Evolutionary conservation across 2,113 vertebrate genomes (phyloP).

Genomic region (Loxodonta africana): DNA sequence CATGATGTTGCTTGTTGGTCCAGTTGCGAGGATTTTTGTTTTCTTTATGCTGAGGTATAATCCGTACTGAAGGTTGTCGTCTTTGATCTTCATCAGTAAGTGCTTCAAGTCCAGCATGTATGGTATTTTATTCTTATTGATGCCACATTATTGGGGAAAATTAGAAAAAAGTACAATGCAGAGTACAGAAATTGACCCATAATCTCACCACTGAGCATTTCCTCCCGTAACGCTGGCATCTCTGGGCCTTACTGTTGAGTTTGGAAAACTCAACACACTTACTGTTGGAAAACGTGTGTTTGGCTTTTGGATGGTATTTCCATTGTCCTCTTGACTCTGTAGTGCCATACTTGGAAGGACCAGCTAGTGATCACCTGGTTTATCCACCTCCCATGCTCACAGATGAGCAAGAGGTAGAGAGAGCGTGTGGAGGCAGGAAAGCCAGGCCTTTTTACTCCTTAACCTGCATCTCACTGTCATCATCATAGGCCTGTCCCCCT

Average conservation of each 20-base stretch:
- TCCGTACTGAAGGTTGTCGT: too few species aligned
- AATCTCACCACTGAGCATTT: not conserved
- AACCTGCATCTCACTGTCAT: too few species aligned
- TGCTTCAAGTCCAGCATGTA: too few species aligned
- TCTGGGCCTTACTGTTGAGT: not conserved
- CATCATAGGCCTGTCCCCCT: not conserved
- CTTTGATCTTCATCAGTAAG: too few species aligned
- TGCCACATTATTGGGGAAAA: not conserved
- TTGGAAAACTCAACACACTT: not conserved
- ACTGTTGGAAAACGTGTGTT: not conserved
- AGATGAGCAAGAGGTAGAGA: too few species aligned
- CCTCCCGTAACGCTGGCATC: not conserved
- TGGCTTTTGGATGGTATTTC: not conserved
- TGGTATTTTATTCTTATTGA: not conserved
- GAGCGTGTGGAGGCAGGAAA: too few species aligned
- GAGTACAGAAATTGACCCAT: not conserved
- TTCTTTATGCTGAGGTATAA: too few species aligned
- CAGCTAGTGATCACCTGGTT: not conserved
- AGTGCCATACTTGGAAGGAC: not conserved
- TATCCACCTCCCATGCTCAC: too few species aligned
- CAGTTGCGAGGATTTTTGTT: too few species aligned
- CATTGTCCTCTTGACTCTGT: not conserved
- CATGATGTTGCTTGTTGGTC: too few species aligned
- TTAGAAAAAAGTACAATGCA: constrained; percentile 2
- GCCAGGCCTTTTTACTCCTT: too few species aligned